A percentile compares a stretch with the other conserved stretches of the same genome.
phyloP scores from a whole-genome alignment of 1,140 invertebrate species.

The Drosophila subpulchrella region DNA sequence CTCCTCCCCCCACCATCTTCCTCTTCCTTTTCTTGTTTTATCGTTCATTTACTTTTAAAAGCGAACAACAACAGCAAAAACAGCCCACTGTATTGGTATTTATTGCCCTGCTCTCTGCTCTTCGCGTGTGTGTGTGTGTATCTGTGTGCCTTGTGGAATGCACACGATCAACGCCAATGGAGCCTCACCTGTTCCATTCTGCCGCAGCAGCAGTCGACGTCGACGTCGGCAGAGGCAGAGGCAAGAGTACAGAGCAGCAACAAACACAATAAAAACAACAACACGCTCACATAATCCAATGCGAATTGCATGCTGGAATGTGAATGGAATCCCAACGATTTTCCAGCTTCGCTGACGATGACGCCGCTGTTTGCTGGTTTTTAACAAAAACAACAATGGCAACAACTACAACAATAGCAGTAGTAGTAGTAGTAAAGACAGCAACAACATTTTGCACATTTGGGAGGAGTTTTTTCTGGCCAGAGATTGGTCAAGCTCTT shows the following conservation, averaged over 20 bases:
- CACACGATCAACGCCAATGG: conserved; percentile 67
- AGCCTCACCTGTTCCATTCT: conserved; percentile 79
- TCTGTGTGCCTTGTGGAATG: conserved; percentile 69
- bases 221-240: conserved; percentile 40
- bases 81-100: conserved; percentile 50
- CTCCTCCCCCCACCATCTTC: conserved; percentile 19
- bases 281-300: conserved; percentile 64
- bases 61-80: conserved; percentile 48
- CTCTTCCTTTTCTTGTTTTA: conserved; percentile 66
- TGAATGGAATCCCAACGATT: conserved; percentile 84
- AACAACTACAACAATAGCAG: conserved; percentile 20
- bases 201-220: conserved; percentile 41
- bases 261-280: conserved; percentile 36
- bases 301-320: conserved; percentile 84
- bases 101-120: conserved; percentile 68
- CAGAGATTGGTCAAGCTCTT: conserved; percentile 37
- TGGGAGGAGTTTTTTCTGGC: conserved; percentile 22
- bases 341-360: conserved; percentile 79
- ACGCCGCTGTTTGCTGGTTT: conserved; percentile 59
- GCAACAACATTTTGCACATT: conserved; percentile 39
- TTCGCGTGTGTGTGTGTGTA: conserved; percentile 30
- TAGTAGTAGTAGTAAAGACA: conserved; percentile 7
- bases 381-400: conserved; percentile 12
- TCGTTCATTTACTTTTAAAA: conserved; percentile 81
- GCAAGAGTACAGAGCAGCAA: conserved; percentile 28